Conservation (phyloP, 2,797 vertebrate genomes). For the Sebastes reedi region DNA sequence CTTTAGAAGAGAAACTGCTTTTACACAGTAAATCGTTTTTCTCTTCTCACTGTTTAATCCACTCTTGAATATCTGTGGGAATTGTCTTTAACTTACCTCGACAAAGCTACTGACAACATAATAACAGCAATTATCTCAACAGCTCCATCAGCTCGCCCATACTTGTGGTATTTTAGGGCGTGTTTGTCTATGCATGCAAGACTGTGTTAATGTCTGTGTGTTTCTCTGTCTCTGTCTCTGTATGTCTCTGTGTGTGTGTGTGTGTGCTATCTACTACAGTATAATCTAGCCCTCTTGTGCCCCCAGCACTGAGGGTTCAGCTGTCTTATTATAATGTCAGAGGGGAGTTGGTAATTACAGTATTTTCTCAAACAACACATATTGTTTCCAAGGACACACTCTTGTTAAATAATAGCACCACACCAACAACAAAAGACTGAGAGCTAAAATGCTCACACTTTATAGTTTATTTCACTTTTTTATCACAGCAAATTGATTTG, state of each 20-base stretch:
- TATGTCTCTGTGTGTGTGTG: not conserved
- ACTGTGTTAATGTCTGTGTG: conserved; percentile 23
- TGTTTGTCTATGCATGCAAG: conserved; percentile 36
- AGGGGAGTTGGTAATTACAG: conserved; percentile 48
- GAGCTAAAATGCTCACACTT: not conserved
- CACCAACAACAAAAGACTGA: not conserved
- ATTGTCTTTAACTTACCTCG: conserved; percentile 1
- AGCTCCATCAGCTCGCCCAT: conserved; percentile 24
- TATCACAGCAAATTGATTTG: not conserved
- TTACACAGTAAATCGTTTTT: not conserved
- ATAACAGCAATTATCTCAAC: conserved; percentile 56
- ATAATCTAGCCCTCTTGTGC: conserved; percentile 30
- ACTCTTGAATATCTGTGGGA: not conserved
- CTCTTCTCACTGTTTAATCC: not conserved
- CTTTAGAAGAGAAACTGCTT: not conserved
- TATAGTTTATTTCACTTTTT: conserved; percentile 1
- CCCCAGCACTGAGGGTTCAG: conserved; percentile 8
- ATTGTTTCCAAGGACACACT: conserved; percentile 2
- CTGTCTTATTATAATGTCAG: conserved; percentile 53
- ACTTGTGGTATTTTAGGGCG: conserved; percentile 45
- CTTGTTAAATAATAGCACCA: conserved; percentile 5
- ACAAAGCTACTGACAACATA: conserved; percentile 46
- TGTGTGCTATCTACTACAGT: not conserved
- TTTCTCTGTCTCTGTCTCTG: not conserved
- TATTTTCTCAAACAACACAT: conserved; percentile 28